phyloP scores from a whole-genome alignment of 2,113 vertebrate genomes.

The Anguilla japonica region DNA sequence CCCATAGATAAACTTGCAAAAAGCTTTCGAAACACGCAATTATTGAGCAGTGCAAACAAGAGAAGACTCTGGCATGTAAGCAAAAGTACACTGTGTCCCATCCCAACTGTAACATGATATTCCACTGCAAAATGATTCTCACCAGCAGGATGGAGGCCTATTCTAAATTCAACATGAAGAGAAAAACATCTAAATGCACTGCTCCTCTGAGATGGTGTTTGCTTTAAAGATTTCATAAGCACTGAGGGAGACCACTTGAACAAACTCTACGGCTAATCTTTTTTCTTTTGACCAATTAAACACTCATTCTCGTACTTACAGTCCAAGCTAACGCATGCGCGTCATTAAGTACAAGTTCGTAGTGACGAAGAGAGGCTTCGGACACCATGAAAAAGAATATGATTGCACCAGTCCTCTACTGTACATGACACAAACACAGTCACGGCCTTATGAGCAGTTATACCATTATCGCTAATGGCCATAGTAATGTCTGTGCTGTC shows the following conservation, averaged over 20 bases:
- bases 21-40: neutral
- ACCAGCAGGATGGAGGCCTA: neutral
- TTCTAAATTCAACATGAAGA: neutral
- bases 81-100: neutral
- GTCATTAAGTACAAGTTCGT: neutral
- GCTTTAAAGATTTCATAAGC: neutral
- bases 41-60: neutral
- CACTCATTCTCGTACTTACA: too few species aligned
- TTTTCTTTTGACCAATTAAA: too few species aligned
- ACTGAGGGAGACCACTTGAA: neutral
- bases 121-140: neutral
- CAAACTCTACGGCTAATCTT: neutral
- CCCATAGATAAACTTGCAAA: neutral
- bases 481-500: neutral
- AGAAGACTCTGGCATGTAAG: neutral
- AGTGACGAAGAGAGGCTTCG: neutral
- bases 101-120: neutral
- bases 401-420: neutral
- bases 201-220: neutral
- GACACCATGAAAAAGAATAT: neutral
- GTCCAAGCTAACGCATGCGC: neutral
- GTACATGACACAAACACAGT: neutral
- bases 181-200: neutral
- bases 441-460: neutral
- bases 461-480: neutral